Conservation (phyloP, 2,888 invertebrate genomes). For the Drepanosiphum platanoidis region DNA sequence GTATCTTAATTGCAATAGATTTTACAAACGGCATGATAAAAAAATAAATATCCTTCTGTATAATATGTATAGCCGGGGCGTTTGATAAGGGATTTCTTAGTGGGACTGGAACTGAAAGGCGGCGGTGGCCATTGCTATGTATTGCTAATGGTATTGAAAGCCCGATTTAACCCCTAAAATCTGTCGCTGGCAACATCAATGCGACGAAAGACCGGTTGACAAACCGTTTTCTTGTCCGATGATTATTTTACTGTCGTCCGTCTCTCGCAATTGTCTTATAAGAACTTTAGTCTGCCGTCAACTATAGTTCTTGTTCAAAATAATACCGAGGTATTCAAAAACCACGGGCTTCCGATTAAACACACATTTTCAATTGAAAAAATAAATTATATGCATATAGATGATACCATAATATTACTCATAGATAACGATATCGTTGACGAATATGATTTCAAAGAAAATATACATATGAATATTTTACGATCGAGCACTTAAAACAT, state of each 20-base stretch:
- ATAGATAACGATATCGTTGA: not conserved
- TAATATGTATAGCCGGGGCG: not conserved
- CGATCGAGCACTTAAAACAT: not conserved
- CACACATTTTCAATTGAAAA: not conserved
- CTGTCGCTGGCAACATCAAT: slow-evolving; percentile 40
- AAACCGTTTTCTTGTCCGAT: slow-evolving; percentile 10
- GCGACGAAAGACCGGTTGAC: slow-evolving; percentile 29
- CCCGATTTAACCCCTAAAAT: not conserved
- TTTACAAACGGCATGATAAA: not conserved
- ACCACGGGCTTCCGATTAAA: not conserved
- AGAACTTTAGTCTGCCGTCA: not conserved
- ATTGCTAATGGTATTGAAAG: slow-evolving; percentile 18
- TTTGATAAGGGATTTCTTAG: slow-evolving; percentile 23
- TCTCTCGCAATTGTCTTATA: not conserved
- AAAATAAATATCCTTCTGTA: slow-evolving; percentile 30
- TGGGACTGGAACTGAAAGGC: slow-evolving; percentile 14
- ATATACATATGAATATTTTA: not conserved
- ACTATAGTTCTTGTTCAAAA: not conserved
- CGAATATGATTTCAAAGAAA: too few species aligned
- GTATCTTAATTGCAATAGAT: not conserved
- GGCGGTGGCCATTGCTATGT: not conserved
- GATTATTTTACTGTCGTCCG: slow-evolving; percentile 18
- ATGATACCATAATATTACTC: not conserved
- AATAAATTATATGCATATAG: not conserved
- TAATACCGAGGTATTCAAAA: slow-evolving; percentile 5